A percentile compares a stretch with the other conserved stretches of the same genome.
These are phyloP conservation scores for Crossaster papposus DNA, from an alignment of 53 echinoderm and acorn worm species.

Conservation along the genomic window DNA sequence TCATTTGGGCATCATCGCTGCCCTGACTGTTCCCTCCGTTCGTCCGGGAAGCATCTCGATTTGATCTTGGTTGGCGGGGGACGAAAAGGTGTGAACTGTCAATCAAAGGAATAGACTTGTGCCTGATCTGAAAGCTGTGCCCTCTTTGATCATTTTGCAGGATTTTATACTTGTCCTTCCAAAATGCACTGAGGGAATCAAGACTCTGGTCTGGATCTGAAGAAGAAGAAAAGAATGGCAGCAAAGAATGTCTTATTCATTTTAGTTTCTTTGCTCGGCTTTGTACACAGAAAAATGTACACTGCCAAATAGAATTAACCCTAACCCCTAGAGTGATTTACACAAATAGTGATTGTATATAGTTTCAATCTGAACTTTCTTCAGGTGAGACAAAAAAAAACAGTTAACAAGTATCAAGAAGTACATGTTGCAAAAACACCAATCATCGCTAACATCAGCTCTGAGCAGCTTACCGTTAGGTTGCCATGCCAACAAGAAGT, in stretches of 20 bases:
- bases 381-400: no score
- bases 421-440: not conserved
- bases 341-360: no score
- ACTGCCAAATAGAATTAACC: no score
- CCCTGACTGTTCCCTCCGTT: constrained; percentile 40
- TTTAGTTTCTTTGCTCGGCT: no score
- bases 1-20: constrained; percentile 10
- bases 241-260: not conserved
- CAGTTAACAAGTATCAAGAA: no score
- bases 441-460: not conserved
- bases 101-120: constrained; percentile 52
- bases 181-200: constrained; percentile 22
- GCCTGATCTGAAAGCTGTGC: constrained; percentile 1
- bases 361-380: no score
- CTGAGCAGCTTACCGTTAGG: constrained; percentile 37
- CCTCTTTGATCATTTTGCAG: constrained; percentile 15
- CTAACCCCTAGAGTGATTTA: no score
- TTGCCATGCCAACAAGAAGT: constrained; percentile 79
- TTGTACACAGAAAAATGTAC: no score
- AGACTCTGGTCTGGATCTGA: constrained; percentile 17
- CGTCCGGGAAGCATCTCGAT: not conserved
- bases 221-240: not conserved
- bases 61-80: constrained; percentile 1
- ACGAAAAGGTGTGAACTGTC: constrained; percentile 37
- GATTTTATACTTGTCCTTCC: constrained; percentile 40